These are phyloP conservation scores for Aphidius ervi DNA, from an alignment of 1,140 invertebrate species.

Conservation along the genomic window DNA sequence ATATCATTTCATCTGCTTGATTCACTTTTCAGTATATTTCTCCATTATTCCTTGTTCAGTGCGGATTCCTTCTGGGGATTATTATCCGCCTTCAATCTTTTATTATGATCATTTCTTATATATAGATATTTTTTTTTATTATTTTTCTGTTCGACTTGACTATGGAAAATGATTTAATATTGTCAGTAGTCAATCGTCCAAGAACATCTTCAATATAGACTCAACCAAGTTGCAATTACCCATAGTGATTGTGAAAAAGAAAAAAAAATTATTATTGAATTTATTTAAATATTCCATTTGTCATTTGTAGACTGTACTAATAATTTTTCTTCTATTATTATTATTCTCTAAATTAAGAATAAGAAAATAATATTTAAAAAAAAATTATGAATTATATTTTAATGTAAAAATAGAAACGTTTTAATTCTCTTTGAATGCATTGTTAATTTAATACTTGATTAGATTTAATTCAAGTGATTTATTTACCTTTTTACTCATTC, in stretches of 20 bases:
- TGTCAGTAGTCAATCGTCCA: constrained; percentile 5
- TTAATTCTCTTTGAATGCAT: too few species aligned
- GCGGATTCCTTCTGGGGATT: constrained; percentile 26
- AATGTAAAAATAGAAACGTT: too few species aligned
- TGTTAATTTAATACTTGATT: too few species aligned
- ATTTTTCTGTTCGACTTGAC: constrained; percentile 23
- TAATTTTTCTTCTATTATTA: too few species aligned
- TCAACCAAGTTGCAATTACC: constrained; percentile 20
- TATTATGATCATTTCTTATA: too few species aligned
- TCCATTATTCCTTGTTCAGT: constrained; percentile 25
- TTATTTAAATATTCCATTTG: constrained; percentile 20
- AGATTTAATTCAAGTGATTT: not conserved
- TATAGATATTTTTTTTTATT: not conserved
- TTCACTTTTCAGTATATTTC: constrained; percentile 14
- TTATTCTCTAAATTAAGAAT: too few species aligned
- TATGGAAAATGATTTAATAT: constrained; percentile 37
- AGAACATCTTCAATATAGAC: constrained; percentile 6
- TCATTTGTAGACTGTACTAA: not conserved
- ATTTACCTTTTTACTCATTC: constrained; percentile 13
- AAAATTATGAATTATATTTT: too few species aligned
- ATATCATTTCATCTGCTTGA: constrained; percentile 22
- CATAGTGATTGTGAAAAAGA: not conserved
- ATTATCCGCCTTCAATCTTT: constrained; percentile 24
- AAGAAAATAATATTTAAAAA: too few species aligned
- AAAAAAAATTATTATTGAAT: not conserved